Evolutionary conservation across 2,797 vertebrate species (phyloP).

Genomic region (Mallotus villosus): DNA sequence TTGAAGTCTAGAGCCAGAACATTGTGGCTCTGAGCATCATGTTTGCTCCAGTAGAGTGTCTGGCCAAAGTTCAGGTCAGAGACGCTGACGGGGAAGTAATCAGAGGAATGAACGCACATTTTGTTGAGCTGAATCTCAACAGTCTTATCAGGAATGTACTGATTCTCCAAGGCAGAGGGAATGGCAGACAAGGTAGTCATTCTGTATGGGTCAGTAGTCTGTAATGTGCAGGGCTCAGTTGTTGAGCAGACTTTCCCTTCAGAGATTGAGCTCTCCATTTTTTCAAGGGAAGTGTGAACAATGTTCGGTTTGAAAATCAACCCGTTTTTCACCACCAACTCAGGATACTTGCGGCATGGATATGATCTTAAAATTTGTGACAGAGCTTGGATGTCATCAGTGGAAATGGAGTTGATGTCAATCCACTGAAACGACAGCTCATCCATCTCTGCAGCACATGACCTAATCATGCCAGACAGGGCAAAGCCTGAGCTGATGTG

Average conservation of each 20-base stretch:
- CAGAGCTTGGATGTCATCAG: conserved; percentile 71
- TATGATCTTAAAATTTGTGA: conserved; percentile 69
- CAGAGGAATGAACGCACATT: conserved; percentile 80
- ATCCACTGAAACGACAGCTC: conserved; percentile 75
- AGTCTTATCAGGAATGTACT: conserved; percentile 40
- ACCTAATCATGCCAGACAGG: conserved; percentile 80
- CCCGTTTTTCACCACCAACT: conserved; percentile 78
- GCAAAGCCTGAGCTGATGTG: conserved; percentile 80
- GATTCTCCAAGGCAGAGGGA: conserved; percentile 15
- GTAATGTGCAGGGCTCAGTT: conserved; percentile 64
- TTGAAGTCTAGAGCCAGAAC: conserved; percentile 78
- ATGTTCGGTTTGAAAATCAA: conserved; percentile 63
- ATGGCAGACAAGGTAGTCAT: conserved; percentile 69
- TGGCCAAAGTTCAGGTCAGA: conserved; percentile 73
- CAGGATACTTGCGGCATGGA: conserved; percentile 70
- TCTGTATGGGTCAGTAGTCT: conserved; percentile 71
- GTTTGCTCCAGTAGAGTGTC: conserved; percentile 79
- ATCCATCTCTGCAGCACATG: conserved; percentile 72
- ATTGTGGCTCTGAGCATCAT: conserved; percentile 69
- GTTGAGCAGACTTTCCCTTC: conserved; percentile 20
- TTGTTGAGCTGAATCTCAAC: conserved; percentile 72
- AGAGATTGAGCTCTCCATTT: conserved; percentile 9
- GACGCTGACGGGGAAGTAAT: conserved; percentile 78
- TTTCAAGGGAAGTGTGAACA: conserved; percentile 57
- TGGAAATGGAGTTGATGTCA: conserved; percentile 62